Evolutionary conservation across 2,113 vertebrate species (phyloP).

Genomic region (Physeter macrocephalus): DNA sequence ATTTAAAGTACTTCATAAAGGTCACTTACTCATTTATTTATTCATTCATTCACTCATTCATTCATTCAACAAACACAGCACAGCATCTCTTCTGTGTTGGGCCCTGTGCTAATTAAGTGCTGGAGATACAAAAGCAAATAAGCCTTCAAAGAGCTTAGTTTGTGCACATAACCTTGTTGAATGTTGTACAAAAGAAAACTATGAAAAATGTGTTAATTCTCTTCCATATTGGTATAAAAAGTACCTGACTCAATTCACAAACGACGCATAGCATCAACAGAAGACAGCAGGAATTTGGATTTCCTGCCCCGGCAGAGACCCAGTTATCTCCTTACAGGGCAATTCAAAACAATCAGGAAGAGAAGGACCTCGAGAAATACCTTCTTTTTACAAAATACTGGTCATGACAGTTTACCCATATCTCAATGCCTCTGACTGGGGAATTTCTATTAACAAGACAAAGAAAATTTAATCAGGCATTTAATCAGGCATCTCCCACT

Average conservation of each 20-base stretch:
- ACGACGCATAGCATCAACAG: conserved; percentile 15
- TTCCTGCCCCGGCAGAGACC: not conserved
- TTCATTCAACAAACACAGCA: not conserved
- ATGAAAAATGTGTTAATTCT: conserved; percentile 5
- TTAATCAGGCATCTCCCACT: not conserved
- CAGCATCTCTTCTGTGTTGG: not conserved
- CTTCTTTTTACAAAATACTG: not conserved
- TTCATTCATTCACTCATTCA: not conserved
- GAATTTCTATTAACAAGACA: not conserved
- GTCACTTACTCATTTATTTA: not conserved
- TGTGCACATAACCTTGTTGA: not conserved
- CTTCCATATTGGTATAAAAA: not conserved
- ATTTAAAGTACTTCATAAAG: not conserved
- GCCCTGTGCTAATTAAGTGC: not conserved
- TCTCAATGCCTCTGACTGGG: not conserved
- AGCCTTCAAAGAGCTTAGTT: not conserved
- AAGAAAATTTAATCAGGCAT: not conserved
- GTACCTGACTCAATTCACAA: conserved; percentile 46
- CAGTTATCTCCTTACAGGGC: not conserved
- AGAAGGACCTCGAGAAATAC: not conserved
- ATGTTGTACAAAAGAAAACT: not conserved
- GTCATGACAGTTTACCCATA: not conserved
- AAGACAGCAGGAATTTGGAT: not conserved
- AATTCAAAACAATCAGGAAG: not conserved
- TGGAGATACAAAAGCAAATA: not conserved